Evolutionary conservation across 1,140 invertebrate species (phyloP).

Genomic region (Capitella teleta): DNA sequence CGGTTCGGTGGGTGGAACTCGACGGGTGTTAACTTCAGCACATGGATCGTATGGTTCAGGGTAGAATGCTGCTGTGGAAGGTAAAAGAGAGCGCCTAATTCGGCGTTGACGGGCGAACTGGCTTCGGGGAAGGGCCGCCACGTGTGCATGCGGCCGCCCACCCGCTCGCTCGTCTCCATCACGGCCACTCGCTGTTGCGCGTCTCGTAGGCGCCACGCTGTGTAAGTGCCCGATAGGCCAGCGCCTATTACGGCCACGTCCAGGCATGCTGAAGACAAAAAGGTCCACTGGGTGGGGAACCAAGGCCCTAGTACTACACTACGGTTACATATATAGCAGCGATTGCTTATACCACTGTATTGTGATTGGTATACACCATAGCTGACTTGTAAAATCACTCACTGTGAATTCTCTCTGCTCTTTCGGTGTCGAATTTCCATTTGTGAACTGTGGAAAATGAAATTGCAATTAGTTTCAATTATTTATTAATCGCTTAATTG

Average conservation of each 20-base stretch:
- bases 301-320: no score
- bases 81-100: constrained; percentile 6
- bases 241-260: constrained; percentile 9
- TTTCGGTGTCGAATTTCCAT: no score
- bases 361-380: no score
- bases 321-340: no score
- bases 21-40: constrained; percentile 1
- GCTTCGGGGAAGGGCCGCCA: constrained; percentile 1
- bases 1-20: constrained; percentile 1
- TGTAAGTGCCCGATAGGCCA: constrained; percentile 7
- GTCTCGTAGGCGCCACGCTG: constrained; percentile 9
- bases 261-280: constrained; percentile 4
- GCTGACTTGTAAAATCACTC: no score
- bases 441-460: no score
- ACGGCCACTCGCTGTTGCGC: background rate
- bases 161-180: constrained; percentile 5
- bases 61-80: constrained; percentile 4
- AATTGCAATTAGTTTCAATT: no score
- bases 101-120: constrained; percentile 4
- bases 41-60: constrained; percentile 4
- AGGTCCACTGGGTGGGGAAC: no score
- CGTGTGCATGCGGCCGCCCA: constrained; percentile 8
- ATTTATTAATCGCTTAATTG: no score
- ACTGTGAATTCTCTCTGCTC: no score
- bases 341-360: no score